phyloP scores from a whole-genome alignment of 1,140 invertebrate species.

The Apocrypta bakeri region DNA sequence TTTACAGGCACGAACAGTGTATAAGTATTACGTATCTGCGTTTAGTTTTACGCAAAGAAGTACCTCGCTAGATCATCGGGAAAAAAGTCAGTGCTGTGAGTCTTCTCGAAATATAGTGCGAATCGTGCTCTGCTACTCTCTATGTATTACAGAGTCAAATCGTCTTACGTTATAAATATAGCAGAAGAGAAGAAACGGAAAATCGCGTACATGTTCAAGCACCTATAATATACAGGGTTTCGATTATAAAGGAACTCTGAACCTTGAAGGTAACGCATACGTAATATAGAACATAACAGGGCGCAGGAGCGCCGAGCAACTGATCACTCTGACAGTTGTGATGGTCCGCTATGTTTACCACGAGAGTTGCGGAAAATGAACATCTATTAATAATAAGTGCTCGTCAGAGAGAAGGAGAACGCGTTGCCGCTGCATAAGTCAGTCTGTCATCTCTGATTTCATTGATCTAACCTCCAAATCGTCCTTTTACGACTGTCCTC shows the following conservation, averaged over 20 bases:
- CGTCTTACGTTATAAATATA: no score
- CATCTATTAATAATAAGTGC: background rate
- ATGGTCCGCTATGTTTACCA: background rate
- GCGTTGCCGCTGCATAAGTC: background rate
- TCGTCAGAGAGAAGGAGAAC: background rate
- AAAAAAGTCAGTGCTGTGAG: background rate
- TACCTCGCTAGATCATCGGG: background rate
- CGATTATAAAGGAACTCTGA: background rate
- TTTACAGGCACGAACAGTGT: background rate
- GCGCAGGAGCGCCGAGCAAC: no score
- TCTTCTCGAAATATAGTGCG: no score
- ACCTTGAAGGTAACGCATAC: background rate
- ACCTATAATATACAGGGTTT: background rate
- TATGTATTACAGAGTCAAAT: no score
- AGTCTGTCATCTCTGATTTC: background rate
- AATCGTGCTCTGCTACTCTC: background rate
- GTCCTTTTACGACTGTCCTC: background rate
- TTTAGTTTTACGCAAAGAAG: background rate
- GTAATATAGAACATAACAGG: background rate
- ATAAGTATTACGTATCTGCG: background rate
- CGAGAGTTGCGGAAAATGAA: background rate
- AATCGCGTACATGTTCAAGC: no score
- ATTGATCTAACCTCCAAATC: slow-evolving; percentile 41
- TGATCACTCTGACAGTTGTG: no score
- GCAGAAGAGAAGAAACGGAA: background rate